phyloP scores from a whole-genome alignment of 2,888 invertebrate genomes.

The Drosophila sordidula region DNA sequence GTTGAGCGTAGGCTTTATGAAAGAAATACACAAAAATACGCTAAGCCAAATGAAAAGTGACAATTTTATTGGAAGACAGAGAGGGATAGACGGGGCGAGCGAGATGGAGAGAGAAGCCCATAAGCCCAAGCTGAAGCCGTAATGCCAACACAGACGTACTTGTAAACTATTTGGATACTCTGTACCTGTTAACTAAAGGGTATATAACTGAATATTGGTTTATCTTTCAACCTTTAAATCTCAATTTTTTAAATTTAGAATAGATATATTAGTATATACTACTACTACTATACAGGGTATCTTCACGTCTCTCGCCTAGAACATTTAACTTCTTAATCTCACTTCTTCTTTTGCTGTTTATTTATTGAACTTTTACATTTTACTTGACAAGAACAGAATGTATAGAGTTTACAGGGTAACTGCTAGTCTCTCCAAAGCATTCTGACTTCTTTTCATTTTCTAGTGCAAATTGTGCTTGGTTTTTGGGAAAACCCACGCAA shows the following conservation, averaged over 20 bases:
- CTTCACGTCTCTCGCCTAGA: too few species aligned
- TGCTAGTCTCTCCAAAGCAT: conserved; percentile 11
- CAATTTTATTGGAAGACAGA: conserved; percentile 74
- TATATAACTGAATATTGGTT: neutral
- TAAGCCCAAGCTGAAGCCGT: conserved; percentile 26
- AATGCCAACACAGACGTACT: conserved; percentile 48
- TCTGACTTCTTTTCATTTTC: conserved; percentile 14
- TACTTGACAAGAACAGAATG: neutral
- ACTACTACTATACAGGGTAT: too few species aligned
- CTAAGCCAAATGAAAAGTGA: conserved; percentile 66
- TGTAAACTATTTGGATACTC: conserved; percentile 37
- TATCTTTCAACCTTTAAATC: too few species aligned
- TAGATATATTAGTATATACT: too few species aligned
- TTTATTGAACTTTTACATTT: neutral
- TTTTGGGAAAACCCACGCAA: conserved; percentile 47
- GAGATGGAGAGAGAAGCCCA: conserved; percentile 3
- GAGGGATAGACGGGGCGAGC: neutral
- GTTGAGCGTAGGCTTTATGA: conserved; percentile 58
- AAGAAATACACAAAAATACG: conserved; percentile 20
- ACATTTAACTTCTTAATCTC: too few species aligned
- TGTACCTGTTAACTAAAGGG: neutral
- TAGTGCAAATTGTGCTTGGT: conserved; percentile 41
- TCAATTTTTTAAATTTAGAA: too few species aligned
- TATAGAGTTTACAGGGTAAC: conserved; percentile 32
- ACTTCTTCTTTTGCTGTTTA: too few species aligned